phyloP scores from a whole-genome alignment of 2,113 vertebrate genomes.

The Platysternon megacephalum region DNA sequence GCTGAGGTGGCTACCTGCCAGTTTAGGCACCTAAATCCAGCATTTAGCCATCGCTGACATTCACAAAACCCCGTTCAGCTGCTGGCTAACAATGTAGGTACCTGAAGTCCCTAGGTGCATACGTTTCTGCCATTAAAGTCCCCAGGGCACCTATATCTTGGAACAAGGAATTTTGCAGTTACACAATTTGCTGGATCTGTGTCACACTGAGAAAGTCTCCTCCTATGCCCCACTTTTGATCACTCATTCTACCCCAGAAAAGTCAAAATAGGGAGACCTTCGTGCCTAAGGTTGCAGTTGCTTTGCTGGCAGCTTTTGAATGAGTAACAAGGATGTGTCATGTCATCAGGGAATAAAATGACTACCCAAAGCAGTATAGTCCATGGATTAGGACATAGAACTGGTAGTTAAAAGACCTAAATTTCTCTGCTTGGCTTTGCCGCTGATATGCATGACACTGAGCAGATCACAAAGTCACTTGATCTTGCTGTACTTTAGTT shows the following conservation, averaged over 20 bases:
- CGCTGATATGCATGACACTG: background rate
- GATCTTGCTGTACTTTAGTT: background rate
- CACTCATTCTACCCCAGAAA: background rate
- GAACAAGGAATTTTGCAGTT: background rate
- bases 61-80: background rate
- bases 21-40: background rate
- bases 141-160: background rate
- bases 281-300: background rate
- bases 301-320: background rate
- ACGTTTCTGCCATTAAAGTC: background rate
- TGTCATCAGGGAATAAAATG: background rate
- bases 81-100: background rate
- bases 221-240: background rate
- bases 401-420: background rate
- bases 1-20: background rate
- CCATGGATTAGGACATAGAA: background rate
- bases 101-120: background rate
- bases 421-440: background rate
- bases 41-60: background rate
- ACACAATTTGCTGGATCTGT: background rate
- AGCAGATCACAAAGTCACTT: background rate
- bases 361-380: background rate
- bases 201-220: background rate
- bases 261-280: background rate
- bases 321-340: background rate